Percentiles rank a stretch among this genome's conserved stretches.
phyloP scores from a whole-genome alignment of 2,888 invertebrate species.

The Rhagophthalmus giganteus region DNA sequence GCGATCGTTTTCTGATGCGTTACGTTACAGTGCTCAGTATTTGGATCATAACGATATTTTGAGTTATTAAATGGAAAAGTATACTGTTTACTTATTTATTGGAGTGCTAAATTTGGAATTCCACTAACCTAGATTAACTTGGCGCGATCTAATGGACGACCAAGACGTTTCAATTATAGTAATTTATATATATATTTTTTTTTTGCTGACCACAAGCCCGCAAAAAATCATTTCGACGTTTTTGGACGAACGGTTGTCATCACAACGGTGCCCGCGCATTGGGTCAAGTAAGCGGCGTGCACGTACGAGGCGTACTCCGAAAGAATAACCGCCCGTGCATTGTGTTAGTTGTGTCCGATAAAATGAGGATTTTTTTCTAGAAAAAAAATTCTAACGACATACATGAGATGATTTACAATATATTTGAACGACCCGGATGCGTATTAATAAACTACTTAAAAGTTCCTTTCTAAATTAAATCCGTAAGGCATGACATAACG shows the following conservation, averaged over 20 bases:
- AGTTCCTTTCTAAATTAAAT: conserved; percentile 12
- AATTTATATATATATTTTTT: too few relatives aligned
- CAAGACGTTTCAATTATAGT: background rate
- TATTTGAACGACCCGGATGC: conserved; percentile 15
- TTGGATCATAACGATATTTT: conserved; percentile 9
- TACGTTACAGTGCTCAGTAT: background rate
- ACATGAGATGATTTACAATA: background rate
- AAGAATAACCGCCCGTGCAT: too few relatives aligned
- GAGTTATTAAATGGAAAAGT: conserved; percentile 11
- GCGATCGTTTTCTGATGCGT: background rate
- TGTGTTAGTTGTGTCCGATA: too few relatives aligned
- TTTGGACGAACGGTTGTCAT: too few relatives aligned
- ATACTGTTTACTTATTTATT: conserved; percentile 19
- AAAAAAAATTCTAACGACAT: background rate
- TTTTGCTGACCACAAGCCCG: too few relatives aligned
- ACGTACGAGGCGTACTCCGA: too few relatives aligned
- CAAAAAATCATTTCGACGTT: too few relatives aligned
- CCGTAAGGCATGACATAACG: conserved; percentile 10
- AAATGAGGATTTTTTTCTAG: too few relatives aligned
- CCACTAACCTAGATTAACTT: conserved; percentile 23
- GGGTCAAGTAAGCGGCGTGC: too few relatives aligned
- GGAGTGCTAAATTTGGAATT: conserved; percentile 27
- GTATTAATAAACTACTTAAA: conserved; percentile 4
- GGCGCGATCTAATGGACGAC: conserved; percentile 15
- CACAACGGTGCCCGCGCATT: too few relatives aligned